Evolutionary conservation across 2,797 vertebrate species (phyloP), one percentile per base, ranked within the genome.

Genomic region (Cynodonichthys magdalenae): DNA sequence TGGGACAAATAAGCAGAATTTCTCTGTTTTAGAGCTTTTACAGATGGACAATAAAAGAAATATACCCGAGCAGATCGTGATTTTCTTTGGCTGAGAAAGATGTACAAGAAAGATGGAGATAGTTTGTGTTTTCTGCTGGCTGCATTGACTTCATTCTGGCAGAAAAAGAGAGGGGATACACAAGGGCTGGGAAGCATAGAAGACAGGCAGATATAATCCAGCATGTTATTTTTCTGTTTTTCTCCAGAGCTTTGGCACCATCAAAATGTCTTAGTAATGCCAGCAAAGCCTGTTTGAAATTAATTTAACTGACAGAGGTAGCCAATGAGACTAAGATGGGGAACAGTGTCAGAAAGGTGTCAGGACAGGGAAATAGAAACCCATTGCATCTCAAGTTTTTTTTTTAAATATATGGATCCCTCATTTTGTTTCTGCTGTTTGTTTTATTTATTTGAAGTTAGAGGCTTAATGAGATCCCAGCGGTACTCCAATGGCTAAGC

Each of bases 361-460:
- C 78, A 83, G 75, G 82, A 82, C 62, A 75, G 75, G 78, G 75
- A 80, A 72, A 83, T 74, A 69, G 76, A 85, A 87, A 86, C 85
- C 91, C 85, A 83, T 88, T 89, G 82, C 82, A 84, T 83, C 52
- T 71, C 50, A 17, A 8, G 18, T 51, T 71, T 80, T 71, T 75
- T 66, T 62, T 71, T 75, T 66, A 62, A 50, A 82, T 89, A 84
- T 81, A 90, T 84, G 87, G 85, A 93, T 88, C 84, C 75, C 80
- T 89, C 81, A 86, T 90, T 93, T 92, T 92, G 90, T 92, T 84
- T 83, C 68, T 27, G 79, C 81, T 81, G 81, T 92, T 92, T 93
- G 88, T 91, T 92, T 93, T 92, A 93, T 93, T 93, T 92, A 93
- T 94, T 93, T 93, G 90, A 93, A 87, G 90, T 91, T 89, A 88